phyloP scores from a whole-genome alignment of 2,888 invertebrate species.

The Unio pictorum region DNA sequence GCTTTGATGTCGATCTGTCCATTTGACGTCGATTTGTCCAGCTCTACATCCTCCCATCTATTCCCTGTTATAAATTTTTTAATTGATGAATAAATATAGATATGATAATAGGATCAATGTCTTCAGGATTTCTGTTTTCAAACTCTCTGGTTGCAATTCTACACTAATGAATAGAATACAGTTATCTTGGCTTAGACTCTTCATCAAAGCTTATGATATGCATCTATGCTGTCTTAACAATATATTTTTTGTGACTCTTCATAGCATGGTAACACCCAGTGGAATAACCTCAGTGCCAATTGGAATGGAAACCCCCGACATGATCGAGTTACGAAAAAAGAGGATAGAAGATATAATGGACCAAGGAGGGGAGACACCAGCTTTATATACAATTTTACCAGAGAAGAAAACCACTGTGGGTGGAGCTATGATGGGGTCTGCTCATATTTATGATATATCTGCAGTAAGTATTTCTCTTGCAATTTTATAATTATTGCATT shows the following conservation, averaged over 20 bases:
- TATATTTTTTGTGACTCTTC: constrained; percentile 2
- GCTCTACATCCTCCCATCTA: too few relatives aligned
- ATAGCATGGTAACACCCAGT: constrained; percentile 88
- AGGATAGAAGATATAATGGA: constrained; percentile 97
- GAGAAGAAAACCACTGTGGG: constrained; percentile 86
- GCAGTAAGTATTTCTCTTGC: constrained; percentile 70
- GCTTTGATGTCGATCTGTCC: too few relatives aligned
- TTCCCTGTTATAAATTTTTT: too few relatives aligned
- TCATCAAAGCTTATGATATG: too few relatives aligned
- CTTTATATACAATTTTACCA: constrained; percentile 94
- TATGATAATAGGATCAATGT: too few relatives aligned
- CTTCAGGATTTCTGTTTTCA: too few relatives aligned
- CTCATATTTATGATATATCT: constrained; percentile 96
- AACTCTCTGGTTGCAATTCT: too few relatives aligned
- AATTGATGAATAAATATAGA: too few relatives aligned
- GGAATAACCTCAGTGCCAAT: constrained; percentile 92
- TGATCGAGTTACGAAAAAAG: constrained; percentile 97
- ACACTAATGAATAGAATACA: too few relatives aligned
- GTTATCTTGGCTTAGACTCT: too few relatives aligned
- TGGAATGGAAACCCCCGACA: constrained; percentile 98
- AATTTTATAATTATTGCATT: background rate
- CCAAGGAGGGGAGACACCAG: constrained; percentile 94
- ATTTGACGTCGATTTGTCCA: too few relatives aligned
- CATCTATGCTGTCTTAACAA: background rate
- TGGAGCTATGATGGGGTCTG: constrained; percentile 91